Evolutionary conservation across 2,113 vertebrate genomes (phyloP).

Genomic region (Vombatus ursinus): DNA sequence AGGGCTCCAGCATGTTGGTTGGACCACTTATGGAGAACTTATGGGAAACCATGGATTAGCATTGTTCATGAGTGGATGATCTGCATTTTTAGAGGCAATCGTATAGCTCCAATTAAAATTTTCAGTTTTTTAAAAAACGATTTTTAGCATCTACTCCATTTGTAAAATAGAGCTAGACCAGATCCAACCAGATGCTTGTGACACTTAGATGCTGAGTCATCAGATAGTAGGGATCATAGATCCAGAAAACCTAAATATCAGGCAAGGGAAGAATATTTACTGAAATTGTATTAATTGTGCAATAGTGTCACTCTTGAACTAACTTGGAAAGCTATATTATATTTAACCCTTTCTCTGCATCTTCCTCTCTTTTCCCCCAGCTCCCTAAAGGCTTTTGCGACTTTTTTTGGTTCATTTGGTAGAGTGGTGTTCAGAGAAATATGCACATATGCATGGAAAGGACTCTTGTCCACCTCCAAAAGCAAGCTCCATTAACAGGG

Average conservation of each 20-base stretch:
- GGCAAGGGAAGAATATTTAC: not conserved
- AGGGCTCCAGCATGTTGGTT: not conserved
- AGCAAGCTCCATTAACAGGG: not conserved
- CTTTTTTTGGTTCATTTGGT: not conserved
- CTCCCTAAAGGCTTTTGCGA: not conserved
- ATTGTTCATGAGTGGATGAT: not conserved
- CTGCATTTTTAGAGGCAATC: not conserved
- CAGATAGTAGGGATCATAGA: not conserved
- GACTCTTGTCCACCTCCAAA: slow-evolving; percentile 28
- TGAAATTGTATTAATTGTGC: not conserved
- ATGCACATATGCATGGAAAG: not conserved
- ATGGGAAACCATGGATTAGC: not conserved
- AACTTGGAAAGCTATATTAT: not conserved
- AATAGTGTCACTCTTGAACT: slow-evolving; percentile 15
- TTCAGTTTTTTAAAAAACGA: no score
- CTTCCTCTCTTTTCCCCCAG: not conserved
- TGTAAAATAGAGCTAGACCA: not conserved
- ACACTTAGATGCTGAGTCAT: not conserved
- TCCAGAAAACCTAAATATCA: not conserved
- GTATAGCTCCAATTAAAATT: not conserved
- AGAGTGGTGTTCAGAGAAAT: not conserved
- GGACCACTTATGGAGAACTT: not conserved
- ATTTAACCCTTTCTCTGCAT: not conserved
- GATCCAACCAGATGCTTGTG: not conserved
- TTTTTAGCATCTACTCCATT: not conserved